Base-by-base conservation (phyloP, 2,888 invertebrate genomes). In the Agapostemon virescens region DNA sequence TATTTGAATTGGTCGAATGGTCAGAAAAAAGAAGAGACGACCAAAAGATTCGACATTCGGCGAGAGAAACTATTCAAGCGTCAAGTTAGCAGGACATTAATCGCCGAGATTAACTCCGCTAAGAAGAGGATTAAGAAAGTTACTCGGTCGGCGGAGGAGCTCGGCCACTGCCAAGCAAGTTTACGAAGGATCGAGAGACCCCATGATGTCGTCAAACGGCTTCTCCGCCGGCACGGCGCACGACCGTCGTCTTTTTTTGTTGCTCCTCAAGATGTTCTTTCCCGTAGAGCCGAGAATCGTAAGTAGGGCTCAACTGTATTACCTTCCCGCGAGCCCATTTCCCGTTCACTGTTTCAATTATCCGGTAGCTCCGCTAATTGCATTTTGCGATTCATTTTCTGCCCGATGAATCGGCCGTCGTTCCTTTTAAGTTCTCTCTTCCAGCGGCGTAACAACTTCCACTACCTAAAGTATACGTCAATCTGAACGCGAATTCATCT, bases 61-160 rank as follows among this genome's bases (percentile, higher is more conserved):
- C 26, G 55, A 13, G 55, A n/a, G 73, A 66, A 73, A 66, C 77
- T 64, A 52, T 63, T 71, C 33, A 69, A 36, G 55, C 42, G 75
- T 45, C 61, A 52, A 72, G 81, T 80, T 82, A 78, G 83, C 74
- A 70, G 82, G 83, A 86, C 86, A 89, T 90, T 89, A 90, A 90
- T 89, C 88, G 88, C 83, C 81, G 69, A 85, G 89, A 89, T 89
- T 89, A 90, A 89, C 87, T 88, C 76, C 72, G 83, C 79, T 85
- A 90, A 87, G 86, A 84, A 85, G 75, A 77, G 86, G 88, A 87
- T 89, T 89, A 88, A 87, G 87, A 88, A 89, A 88, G 89, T 88
- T 85, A 85, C 74, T 76, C 55, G 36, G 71, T 45, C 74, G 79
- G 74, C 70, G 83, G 69, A 84, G 83, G 81, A 85, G 84, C 82